Evolutionary conservation across 2,888 invertebrate genomes (phyloP).

Genomic region (Nesidiocoris tenuis): DNA sequence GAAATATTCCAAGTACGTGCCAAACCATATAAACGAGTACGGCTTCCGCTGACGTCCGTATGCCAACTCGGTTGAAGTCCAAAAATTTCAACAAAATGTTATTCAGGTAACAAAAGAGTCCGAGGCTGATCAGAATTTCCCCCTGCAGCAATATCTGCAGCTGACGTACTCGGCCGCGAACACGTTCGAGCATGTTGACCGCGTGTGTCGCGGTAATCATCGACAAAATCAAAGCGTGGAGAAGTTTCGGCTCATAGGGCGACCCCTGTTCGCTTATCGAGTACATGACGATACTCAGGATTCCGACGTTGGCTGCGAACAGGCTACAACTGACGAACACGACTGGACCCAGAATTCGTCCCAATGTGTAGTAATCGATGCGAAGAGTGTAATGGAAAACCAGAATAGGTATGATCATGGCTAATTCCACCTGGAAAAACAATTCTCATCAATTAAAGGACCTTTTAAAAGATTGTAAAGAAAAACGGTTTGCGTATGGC

Average conservation of each 20-base stretch:
- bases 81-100: neutral
- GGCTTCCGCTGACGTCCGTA: neutral
- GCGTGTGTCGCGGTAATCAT: neutral
- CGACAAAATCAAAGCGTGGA: constrained; percentile 24
- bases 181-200: constrained; percentile 13
- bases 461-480: no score
- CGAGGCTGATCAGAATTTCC: constrained; percentile 23
- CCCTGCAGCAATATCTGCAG: constrained; percentile 31
- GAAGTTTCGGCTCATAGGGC: neutral
- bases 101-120: constrained; percentile 1
- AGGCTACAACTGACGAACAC: constrained; percentile 17
- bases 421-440: neutral
- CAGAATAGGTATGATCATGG: constrained; percentile 1
- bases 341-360: constrained; percentile 23
- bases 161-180: constrained; percentile 27
- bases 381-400: constrained; percentile 19
- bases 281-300: constrained; percentile 18
- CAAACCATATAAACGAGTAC: neutral
- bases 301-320: constrained; percentile 8
- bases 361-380: constrained; percentile 39
- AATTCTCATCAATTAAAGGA: no score
- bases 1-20: constrained; percentile 8
- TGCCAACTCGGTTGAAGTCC: neutral
- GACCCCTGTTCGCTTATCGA: neutral
- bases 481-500: no score